Base-by-base conservation (phyloP, 23 tunicate species). In the Styela plicata region DNA sequence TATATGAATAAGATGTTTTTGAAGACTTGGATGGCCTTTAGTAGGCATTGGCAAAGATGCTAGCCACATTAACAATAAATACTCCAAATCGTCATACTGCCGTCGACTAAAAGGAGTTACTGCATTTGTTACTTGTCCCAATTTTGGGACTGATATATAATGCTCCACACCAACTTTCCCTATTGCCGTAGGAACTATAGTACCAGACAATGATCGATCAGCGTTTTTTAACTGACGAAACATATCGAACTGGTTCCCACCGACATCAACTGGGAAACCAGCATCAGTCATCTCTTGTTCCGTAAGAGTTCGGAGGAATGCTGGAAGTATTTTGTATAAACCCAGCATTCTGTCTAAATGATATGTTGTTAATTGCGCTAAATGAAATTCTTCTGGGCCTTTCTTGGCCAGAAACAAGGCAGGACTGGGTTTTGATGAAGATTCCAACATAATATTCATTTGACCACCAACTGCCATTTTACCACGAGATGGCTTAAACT, bases 241-340 rank as follows among this genome's bases (percentile, higher is more conserved):
- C 20, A 84, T 82, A 70, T 93, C 98, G 69, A 93, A 88, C 80
- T 81, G 87, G 35, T 93, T 93, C 22, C 98, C 98, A 23, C 98
- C 98, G 57, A 93, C 52, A 71, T 93, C 98, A 24, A 93, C 98
- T 18, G 98, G 98, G 53, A 93, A 93, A 33, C 90, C 89, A 2
- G 98, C 98, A 21, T 84, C 89, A 2, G 87, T 23, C 62, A 93
- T 71, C 44, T 93, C 98, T 26, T 62, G 22, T 61, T 26, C 82
- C 0, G 80, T 80, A 73, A 93, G 69, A 36, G 65, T 32, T 66
- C 98, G 70, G 23, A 89, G 94, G 18, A 88, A 32, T 17, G 89
- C 83, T 5, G 91, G 92, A 31, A 85, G 74, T n/a, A 89, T 93
- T 44, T 93, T 93, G 86, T 80, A 88, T 0, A 93, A 67, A 27